Base-by-base conservation (phyloP, 2,113 vertebrate species). In the Tamias sibiricus region DNA sequence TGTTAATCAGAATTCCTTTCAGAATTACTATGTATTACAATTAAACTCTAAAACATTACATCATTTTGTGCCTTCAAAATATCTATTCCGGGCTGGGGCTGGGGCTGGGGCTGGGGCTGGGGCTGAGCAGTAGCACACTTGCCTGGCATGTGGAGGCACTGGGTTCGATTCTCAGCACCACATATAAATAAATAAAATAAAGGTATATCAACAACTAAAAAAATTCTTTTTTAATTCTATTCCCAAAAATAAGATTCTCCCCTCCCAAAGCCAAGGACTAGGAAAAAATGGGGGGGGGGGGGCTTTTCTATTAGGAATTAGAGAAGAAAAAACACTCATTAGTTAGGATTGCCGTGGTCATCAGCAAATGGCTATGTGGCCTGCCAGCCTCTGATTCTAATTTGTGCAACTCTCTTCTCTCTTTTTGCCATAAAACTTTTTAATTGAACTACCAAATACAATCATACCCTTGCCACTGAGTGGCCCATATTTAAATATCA, bases 381-480 rank as follows among this genome's bases (percentile, higher is more conserved):
- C 40, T 37, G 9, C 20, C 28, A n/a, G 49, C 20, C 62, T 83
- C 52, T 44, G 71, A 30, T 77, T 83, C 85, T 79, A 68, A 54
- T 47, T 22, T 81, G 16, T 47, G 4, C 57, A 83, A 74, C 37
- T 44, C 12, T 14, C 4, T 30, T 47, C 8, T 40, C 12, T 69
- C 57, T 81, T 57, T 40, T 62, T 71, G 62, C 47, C 92, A 88
- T 66, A 71, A 95, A 92, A 92, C 75, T 95, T 94, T 66, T 87
- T 94, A 91, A 85, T 87, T 95, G 84, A 82, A 49, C 94, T 91
- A 97, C 91, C 79, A 98, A 97, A 97, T 90, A 94, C 64, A 91
- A 86, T 91, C n/a, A 94, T 2, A 81, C 47, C 81, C 71, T 86
- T 54, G 59, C 88, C 92, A 97, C 19, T 83, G 72, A 81, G 62